Base-by-base conservation (phyloP, 2,113 vertebrate species). In the Ibidorhyncha struthersii region DNA sequence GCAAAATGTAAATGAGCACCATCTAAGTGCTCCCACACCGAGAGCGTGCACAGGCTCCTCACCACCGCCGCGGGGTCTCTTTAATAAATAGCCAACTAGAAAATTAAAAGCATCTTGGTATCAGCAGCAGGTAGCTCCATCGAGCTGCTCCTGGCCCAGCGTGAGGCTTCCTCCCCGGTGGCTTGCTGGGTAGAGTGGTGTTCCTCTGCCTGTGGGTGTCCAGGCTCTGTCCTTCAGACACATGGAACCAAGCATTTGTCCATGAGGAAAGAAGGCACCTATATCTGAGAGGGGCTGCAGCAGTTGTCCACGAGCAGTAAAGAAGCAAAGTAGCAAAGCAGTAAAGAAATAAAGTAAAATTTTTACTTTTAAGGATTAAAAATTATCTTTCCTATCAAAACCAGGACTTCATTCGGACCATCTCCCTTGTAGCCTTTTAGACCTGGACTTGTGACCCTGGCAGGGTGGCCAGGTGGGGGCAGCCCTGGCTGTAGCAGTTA, bases 211-310 rank as follows among this genome's bases (percentile, higher is more conserved):
- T 29, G 19, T 14, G n/a, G 17, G 11, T 22, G 36, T 25, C 47
- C 50, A 45, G 56, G 56, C 36, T 76, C 45, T 45, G 22, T 36
- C 27, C 34, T 66, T 74, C 3, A 1, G 29, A 55, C 29, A 25
- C 0, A 0, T 12, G 20, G 50, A 69, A 61, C 14, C 27, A 89
- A 66, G 47, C 6, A 19, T 0, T 0, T 3, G 17, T 21, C 52
- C 22, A 14, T 7, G 14, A 74, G 50, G 26, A 86, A n/a, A 47
- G 34, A 62, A 67, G 45, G 23, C 32, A n/a, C 27, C 30, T 49
- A 13, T 11, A 30, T 8, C 36, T 69, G 69, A 56, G 40, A 53
- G 25, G 21, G 27, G 10, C 29, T 79, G 63, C 1, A 0, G 22
- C 6, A 4, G 13, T 49, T 65, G 40, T 14, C 43, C 49, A 16